These are phyloP conservation scores for Paedocypris micromegethes DNA, from an alignment of 2,797 vertebrate genomes.

Conservation along the genomic window DNA sequence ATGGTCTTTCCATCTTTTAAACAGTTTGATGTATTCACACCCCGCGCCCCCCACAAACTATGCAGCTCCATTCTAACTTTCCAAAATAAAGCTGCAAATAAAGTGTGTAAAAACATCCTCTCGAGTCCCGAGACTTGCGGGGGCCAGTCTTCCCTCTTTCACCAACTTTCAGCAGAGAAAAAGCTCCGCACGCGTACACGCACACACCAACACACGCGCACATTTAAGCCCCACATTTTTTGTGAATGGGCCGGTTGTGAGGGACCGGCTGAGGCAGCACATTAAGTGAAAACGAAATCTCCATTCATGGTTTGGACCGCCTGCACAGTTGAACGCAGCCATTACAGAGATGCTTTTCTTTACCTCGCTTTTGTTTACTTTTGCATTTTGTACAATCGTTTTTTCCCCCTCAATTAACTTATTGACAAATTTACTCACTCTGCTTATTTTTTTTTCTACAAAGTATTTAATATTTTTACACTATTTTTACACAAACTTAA, in stretches of 20 bases:
- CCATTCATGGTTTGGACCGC: conserved; percentile 63
- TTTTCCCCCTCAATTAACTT: neutral
- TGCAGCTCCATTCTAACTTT: conserved; percentile 63
- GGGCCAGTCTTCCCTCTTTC: conserved; percentile 40
- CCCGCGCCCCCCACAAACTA: conserved; percentile 54
- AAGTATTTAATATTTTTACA: no score
- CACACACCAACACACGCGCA: conserved; percentile 48
- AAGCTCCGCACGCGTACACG: conserved; percentile 43
- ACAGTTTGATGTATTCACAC: conserved; percentile 18
- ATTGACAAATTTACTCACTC: neutral
- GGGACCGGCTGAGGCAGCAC: conserved; percentile 71
- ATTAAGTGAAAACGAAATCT: conserved; percentile 61
- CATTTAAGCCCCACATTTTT: conserved; percentile 59
- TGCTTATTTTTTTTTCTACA: neutral
- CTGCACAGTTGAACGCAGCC: conserved; percentile 8
- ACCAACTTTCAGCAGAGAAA: conserved; percentile 41
- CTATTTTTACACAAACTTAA: no score
- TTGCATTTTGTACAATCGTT: neutral
- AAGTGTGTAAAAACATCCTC: conserved; percentile 67
- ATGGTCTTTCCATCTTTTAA: conserved; percentile 31
- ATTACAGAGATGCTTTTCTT: conserved; percentile 18
- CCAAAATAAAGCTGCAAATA: conserved; percentile 79
- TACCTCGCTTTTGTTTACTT: conserved; percentile 1
- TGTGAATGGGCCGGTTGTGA: conserved; percentile 79
- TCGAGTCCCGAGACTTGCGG: conserved; percentile 61